Conservation (phyloP, 2,113 vertebrate genomes). For the Physeter macrocephalus region DNA sequence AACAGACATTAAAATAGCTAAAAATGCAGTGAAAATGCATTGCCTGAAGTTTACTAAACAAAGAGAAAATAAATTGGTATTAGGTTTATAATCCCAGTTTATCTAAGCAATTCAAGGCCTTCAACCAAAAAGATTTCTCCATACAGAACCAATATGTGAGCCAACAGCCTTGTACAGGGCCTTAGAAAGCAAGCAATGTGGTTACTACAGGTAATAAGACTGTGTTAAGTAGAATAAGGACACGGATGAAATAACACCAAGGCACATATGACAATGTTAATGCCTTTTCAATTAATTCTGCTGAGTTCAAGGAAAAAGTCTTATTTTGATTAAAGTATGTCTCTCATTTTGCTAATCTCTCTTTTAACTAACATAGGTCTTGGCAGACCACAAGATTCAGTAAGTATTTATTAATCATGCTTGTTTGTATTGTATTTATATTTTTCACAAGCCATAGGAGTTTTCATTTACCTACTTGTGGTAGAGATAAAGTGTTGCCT, state of each 20-base stretch:
- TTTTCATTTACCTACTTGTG: neutral
- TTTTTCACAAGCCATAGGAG: neutral
- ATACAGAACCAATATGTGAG: neutral
- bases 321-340: neutral
- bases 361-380: neutral
- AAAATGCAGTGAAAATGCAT: neutral
- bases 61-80: neutral
- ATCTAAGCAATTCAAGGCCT: neutral
- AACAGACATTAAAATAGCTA: neutral
- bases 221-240: neutral
- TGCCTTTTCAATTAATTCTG: neutral
- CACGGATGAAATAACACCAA: neutral
- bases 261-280: no score
- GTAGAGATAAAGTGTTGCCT: neutral
- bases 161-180: neutral
- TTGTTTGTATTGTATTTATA: neutral
- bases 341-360: neutral
- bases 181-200: neutral
- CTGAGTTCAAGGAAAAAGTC: neutral
- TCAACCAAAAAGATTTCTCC: neutral
- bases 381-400: neutral
- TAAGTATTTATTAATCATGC: neutral
- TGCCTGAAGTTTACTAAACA: neutral
- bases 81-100: neutral
- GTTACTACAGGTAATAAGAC: neutral